Evolutionary conservation across 1,140 invertebrate species (phyloP).

Genomic region (Palaemon carinicauda): DNA sequence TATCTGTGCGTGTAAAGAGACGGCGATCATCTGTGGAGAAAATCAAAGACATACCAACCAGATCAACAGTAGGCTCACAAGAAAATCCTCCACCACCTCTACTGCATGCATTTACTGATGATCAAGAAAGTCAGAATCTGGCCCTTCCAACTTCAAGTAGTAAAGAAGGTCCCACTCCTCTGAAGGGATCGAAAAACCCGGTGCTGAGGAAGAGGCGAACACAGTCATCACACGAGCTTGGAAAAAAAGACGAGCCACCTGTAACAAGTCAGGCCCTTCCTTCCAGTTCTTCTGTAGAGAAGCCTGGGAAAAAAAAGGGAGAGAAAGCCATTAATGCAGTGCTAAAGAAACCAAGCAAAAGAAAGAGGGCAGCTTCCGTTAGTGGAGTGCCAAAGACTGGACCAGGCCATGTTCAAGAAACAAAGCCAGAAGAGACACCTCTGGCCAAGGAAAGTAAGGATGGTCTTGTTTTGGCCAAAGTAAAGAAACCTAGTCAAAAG

Average conservation of each 20-base stretch:
- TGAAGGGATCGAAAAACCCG: background rate
- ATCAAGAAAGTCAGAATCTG: background rate
- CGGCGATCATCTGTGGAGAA: conserved; percentile 27
- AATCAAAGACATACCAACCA: conserved; percentile 24
- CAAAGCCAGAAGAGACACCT: too few species aligned
- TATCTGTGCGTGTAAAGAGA: background rate
- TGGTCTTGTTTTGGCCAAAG: too few species aligned
- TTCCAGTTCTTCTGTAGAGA: background rate
- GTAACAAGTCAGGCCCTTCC: background rate
- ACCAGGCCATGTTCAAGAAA: background rate
- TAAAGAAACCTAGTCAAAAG: background rate
- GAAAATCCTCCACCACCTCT: background rate
- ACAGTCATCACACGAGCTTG: background rate
- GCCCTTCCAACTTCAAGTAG: background rate
- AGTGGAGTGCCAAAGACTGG: background rate
- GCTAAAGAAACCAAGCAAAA: conserved; percentile 21
- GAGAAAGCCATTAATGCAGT: background rate
- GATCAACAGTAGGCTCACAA: background rate
- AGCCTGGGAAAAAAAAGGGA: background rate
- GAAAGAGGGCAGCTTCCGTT: conserved; percentile 32
- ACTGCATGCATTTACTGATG: background rate
- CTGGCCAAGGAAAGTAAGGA: too few species aligned
- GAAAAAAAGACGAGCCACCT: too few species aligned
- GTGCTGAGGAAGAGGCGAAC: background rate
- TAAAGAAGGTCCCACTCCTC: background rate